These are phyloP conservation scores for Wiebesia pumilae DNA, from an alignment of 1,140 invertebrate species.

Conservation along the genomic window DNA sequence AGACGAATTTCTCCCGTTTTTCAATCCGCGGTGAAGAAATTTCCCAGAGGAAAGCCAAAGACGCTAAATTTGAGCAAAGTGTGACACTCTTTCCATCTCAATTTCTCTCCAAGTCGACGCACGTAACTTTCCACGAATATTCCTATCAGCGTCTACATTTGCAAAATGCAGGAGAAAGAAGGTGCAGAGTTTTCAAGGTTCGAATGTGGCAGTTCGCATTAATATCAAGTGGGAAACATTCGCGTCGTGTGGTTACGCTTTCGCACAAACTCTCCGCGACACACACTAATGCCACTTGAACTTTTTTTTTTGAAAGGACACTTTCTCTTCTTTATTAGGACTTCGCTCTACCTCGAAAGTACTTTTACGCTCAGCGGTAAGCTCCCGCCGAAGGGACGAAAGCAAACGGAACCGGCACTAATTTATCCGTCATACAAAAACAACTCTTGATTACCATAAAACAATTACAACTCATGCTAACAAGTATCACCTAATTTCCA, in stretches of 20 bases:
- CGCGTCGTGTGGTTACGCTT: background rate
- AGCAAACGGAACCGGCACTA: background rate
- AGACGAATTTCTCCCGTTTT: background rate
- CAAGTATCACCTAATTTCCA: slow-evolving; percentile 3
- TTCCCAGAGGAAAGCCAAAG: slow-evolving; percentile 1
- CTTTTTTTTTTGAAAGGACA: background rate
- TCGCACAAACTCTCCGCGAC: background rate
- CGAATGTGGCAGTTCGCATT: slow-evolving; percentile 13
- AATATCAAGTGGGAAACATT: slow-evolving; percentile 7
- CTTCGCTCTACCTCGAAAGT: background rate
- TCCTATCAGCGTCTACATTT: background rate
- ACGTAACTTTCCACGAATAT: background rate
- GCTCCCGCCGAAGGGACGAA: background rate
- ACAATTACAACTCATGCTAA: background rate
- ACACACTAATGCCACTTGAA: too few relatives aligned
- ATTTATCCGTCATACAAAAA: background rate
- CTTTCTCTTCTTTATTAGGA: too few relatives aligned
- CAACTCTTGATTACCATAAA: slow-evolving; percentile 3
- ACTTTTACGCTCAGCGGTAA: background rate
- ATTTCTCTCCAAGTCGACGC: background rate
- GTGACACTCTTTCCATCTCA: background rate
- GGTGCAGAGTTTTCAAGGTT: slow-evolving; percentile 20
- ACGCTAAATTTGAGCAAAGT: slow-evolving; percentile 17
- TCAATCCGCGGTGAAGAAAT: background rate
- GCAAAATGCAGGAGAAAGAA: slow-evolving; percentile 3